Conservation (phyloP, 1,140 invertebrate genomes). For the Drosophila suzukii region DNA sequence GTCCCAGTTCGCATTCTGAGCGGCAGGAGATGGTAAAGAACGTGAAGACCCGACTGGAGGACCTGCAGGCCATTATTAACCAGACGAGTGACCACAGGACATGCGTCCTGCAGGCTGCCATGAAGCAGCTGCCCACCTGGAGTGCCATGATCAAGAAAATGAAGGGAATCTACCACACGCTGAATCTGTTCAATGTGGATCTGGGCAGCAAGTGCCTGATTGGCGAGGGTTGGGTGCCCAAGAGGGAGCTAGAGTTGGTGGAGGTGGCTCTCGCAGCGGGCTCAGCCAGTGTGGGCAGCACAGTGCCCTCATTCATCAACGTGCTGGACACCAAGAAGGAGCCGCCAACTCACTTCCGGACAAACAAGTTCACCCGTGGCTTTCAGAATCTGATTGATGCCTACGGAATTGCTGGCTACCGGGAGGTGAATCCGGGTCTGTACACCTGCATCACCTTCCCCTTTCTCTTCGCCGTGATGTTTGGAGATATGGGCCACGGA, state of each 20-base stretch:
- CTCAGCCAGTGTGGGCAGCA: slow-evolving; percentile 94
- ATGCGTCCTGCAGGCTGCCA: slow-evolving; percentile 94
- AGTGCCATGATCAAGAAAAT: slow-evolving; percentile 94
- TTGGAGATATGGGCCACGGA: slow-evolving; percentile 90
- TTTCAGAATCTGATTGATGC: slow-evolving; percentile 94
- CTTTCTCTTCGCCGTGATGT: slow-evolving; percentile 91
- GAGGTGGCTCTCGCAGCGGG: slow-evolving; percentile 95
- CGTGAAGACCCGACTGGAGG: slow-evolving; percentile 96
- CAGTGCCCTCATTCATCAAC: slow-evolving; percentile 96
- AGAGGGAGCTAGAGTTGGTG: slow-evolving; percentile 92
- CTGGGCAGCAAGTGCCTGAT: slow-evolving; percentile 96
- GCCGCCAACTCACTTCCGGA: slow-evolving; percentile 92
- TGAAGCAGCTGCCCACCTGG: slow-evolving; percentile 97
- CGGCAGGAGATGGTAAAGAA: slow-evolving; percentile 96
- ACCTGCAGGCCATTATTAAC: slow-evolving; percentile 96
- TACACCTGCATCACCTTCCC: slow-evolving; percentile 92
- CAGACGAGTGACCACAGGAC: slow-evolving; percentile 98
- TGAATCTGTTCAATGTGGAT: slow-evolving; percentile 95
- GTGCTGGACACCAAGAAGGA: slow-evolving; percentile 89
- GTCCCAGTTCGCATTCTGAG: slow-evolving; percentile 95
- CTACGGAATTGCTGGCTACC: slow-evolving; percentile 90
- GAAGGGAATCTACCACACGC: slow-evolving; percentile 95
- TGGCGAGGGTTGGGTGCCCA: slow-evolving; percentile 98
- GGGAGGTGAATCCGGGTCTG: slow-evolving; percentile 91
- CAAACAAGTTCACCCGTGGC: slow-evolving; percentile 92